Evolutionary conservation across 2,797 vertebrate genomes (phyloP).

Genomic region (Galago senegalensis): DNA sequence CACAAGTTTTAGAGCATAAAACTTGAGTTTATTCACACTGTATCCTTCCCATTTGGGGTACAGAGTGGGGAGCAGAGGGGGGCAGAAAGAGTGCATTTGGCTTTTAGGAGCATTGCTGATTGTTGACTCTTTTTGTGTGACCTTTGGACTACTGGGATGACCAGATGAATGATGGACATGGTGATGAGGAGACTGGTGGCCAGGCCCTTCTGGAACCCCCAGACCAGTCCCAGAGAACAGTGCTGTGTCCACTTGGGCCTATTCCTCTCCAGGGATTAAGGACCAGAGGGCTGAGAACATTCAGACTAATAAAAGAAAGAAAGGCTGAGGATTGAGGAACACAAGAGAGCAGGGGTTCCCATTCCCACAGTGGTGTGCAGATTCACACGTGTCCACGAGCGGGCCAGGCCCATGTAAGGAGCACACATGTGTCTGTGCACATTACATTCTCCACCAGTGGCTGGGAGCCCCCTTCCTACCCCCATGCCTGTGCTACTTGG

Average conservation of each 20-base stretch:
- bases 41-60: conserved; percentile 1
- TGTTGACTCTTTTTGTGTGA: background rate
- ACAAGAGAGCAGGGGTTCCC: background rate
- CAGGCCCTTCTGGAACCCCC: background rate
- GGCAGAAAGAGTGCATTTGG: background rate
- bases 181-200: background rate
- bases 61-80: background rate
- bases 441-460: background rate
- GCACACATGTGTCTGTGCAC: fast-evolving
- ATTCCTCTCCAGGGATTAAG: background rate
- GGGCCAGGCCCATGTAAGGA: background rate
- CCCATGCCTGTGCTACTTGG: fast-evolving
- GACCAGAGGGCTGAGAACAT: background rate
- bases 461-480: background rate
- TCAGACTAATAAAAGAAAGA: background rate
- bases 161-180: background rate
- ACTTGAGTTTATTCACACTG: conserved; percentile 67
- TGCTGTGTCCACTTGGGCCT: background rate
- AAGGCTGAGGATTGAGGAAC: background rate
- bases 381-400: fast-evolving
- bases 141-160: background rate
- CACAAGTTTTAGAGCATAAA: background rate
- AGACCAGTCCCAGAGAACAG: background rate
- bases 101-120: background rate
- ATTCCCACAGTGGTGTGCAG: background rate